phyloP scores from a whole-genome alignment of 2,888 invertebrate genomes.

The Pseudococcus longispinus region DNA sequence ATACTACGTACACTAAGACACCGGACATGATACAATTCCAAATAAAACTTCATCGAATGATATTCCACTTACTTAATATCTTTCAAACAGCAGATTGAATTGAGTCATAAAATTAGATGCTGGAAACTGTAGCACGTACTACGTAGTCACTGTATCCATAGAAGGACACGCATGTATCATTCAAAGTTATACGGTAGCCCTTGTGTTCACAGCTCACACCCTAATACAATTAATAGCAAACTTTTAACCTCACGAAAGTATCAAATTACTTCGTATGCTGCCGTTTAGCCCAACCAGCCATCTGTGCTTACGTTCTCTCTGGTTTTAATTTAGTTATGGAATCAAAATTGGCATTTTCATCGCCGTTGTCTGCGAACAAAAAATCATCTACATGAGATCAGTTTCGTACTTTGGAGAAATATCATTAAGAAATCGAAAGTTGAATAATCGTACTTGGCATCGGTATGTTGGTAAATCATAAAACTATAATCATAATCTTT shows the following conservation, averaged over 20 bases:
- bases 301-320: not conserved
- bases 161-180: not conserved
- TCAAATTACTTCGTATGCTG: not conserved
- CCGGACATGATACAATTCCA: not conserved
- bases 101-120: not conserved
- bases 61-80: not conserved
- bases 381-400: not conserved
- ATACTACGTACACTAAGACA: not conserved
- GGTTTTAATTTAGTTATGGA: not conserved
- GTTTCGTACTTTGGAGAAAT: too few relatives aligned
- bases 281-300: not conserved
- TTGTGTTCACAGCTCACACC: not conserved
- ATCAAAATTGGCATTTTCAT: not conserved
- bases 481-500: too few relatives aligned
- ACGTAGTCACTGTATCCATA: not conserved
- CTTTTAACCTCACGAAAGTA: conserved; percentile 3
- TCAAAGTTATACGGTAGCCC: not conserved
- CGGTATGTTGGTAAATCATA: too few relatives aligned
- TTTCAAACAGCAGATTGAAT: not conserved
- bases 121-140: not conserved
- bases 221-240: conserved; percentile 22
- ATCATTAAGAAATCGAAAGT: too few relatives aligned
- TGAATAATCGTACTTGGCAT: too few relatives aligned
- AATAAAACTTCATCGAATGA: not conserved
- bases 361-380: not conserved